Evolutionary conservation across 2,797 vertebrate genomes (phyloP), one percentile per base, ranked within the genome.

Genomic region (Neomorphus geoffroyi): DNA sequence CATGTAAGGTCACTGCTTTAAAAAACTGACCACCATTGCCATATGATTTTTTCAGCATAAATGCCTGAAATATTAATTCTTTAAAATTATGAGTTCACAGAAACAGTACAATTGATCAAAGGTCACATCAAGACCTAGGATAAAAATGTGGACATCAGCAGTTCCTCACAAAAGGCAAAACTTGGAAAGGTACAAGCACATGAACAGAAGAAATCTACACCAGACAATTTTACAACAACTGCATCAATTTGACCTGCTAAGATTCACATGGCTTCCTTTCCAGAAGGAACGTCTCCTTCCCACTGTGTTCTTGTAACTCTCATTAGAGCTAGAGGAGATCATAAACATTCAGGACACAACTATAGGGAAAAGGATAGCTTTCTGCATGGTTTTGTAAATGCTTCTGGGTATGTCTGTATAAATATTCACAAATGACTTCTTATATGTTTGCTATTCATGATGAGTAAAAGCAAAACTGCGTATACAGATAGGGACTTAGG

Each of bases 181-280:
- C 39, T 53, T 5, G 2, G 56, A 84, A 80, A 73, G 43, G 39
- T 60, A 77, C 17, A 70, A 21, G 62, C 58, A 35, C 7, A n/a
- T 23, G 39, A 83, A 32, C 26, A 61, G 67, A 39, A 41, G 56
- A 79, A 54, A 74, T 33, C 73, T 48, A 67, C n/a, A 58, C 26
- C 39, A 45, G 16, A 51, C 37, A 37, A 53, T 80, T 91, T 67
- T 39, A 1, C 12, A 80, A 26, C 65, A 83, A 58, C 86, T 75
- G 85, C 54, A 91, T 51, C 48, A 57, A 50, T 65, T 80, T 69
- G 69, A 85, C 89, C 66, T 69, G 84, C 64, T 65, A 89, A 69
- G 80, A 86, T 89, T 89, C 91, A 94, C 74, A 82, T 30, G 72
- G 53, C 26, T 96, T 72, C 74, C 54, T 90, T 74, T 92, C 62